Evolutionary conservation across 2,888 invertebrate species (phyloP).

Genomic region (Sialis lutaria): DNA sequence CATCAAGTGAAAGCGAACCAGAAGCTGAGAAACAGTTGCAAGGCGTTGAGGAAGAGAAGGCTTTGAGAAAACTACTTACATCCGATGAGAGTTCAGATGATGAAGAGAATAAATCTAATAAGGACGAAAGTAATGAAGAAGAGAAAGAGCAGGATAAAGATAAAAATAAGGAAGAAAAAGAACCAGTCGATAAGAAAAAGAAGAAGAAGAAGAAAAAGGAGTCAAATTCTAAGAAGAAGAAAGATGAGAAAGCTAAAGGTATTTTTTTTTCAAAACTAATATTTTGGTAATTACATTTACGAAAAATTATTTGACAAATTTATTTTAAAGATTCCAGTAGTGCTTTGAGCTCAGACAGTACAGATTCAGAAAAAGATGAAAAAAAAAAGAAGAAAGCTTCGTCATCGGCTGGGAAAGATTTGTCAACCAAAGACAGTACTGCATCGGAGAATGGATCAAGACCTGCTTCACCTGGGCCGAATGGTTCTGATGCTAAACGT

Average conservation of each 20-base stretch:
- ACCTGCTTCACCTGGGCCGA: slow-evolving; percentile 27
- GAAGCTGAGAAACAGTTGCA: slow-evolving; percentile 46
- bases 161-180: slow-evolving; percentile 37
- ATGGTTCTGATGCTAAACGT: slow-evolving; percentile 20
- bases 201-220: slow-evolving; percentile 42
- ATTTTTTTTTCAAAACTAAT: slow-evolving; percentile 7
- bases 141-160: slow-evolving; percentile 48
- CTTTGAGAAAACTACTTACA: slow-evolving; percentile 59
- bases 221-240: slow-evolving; percentile 41
- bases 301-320: slow-evolving; percentile 14
- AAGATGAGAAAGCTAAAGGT: slow-evolving; percentile 24
- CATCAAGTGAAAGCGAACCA: slow-evolving; percentile 60
- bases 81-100: slow-evolving; percentile 81
- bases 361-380: slow-evolving; percentile 51
- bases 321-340: slow-evolving; percentile 40
- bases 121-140: slow-evolving; percentile 46
- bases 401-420: slow-evolving; percentile 20
- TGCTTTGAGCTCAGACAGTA: slow-evolving; percentile 52
- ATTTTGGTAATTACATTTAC: slow-evolving; percentile 6
- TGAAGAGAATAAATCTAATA: slow-evolving; percentile 59
- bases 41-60: slow-evolving; percentile 57
- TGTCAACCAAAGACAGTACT: slow-evolving; percentile 28
- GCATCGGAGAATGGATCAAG: slow-evolving; percentile 27
- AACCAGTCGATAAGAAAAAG: slow-evolving; percentile 37
- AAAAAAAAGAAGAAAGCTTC: slow-evolving; percentile 30